Evolutionary conservation across 2,113 vertebrate species (phyloP), one percentile per base, ranked within the genome.

Genomic region (Acinonyx jubatus): DNA sequence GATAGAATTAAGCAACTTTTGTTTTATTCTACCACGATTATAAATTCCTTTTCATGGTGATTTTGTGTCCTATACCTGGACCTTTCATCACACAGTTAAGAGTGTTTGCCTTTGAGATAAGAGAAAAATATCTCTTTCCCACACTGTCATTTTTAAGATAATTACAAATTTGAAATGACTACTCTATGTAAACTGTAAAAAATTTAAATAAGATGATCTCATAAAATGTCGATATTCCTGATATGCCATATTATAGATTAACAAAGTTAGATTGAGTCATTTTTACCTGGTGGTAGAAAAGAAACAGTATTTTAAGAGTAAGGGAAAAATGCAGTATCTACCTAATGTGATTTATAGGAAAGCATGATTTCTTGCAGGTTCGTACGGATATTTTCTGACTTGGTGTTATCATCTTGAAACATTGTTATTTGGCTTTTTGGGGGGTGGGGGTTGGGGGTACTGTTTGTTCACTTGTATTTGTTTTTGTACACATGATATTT

Each of bases 361-460:
- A 61, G 7, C 69, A 45, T 91, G 52, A 74, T 57, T 69, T 84
- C 16, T 63, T 52, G 2, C 10, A 13, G 7, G 0, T 74, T 61
- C 71, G 71, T 71, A 61, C 16, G 86, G 45, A 96, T 91, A 74
- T 89, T 74, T 93, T 91, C 8, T 83, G 61, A 45, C 33, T 18
- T 61, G 76, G 3, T 57, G 14, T 57, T 80, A 84, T 71, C 7
- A 76, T 95, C 86, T 27, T 93, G 45, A 91, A 69, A 88, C 2
- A 76, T 36, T 82, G 1, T 48, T 80, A 31, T 33, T 84, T 29
- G 14, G 4, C 1, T 41, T 71, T 16, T 74, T 61, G 25, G 38
- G 5, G 38, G 25, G 16, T 57, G 25, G 29, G 7, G 1, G 21
- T 7, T 12, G 0, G 5, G 3, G 61, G 21, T 61, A 61, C 23